Evolutionary conservation across 1,140 invertebrate species (phyloP), one percentile per base, ranked within the genome.

Genomic region (Drosophila seguyi): DNA sequence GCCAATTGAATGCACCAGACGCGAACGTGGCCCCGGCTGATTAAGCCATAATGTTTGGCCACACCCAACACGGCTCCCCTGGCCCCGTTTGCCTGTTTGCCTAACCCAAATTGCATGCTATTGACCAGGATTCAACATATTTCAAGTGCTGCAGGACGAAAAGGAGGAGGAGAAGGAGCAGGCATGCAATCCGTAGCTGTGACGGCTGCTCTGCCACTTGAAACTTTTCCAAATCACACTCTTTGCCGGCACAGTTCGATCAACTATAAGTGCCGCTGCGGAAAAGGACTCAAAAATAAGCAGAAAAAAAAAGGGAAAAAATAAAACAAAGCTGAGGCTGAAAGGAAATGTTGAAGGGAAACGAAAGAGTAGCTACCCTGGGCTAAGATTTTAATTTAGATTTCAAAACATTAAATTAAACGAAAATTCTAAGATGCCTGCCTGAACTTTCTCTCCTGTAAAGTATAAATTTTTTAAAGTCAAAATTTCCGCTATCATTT

Each of bases 41-140:
- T 87, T 88, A 87, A 83, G 84, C 84, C 75, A 81, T 87, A 88
- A 77, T 88, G 76, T 87, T 83, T 88, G 69, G 80, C 67, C 79
- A 69, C 56, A 57, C 50, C 55, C 57, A 27, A 20, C 65, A 13
- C 11, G 11, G 13, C 25, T 34, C 50, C 47, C 56, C 31, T 45
- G 66, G 48, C 38, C 59, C 41, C 63, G 71, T 69, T 80, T 50
- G 66, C 72, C 55, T 87, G 84, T 88, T 88, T 87, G 85, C 80
- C 63, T 88, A 87, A 87, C 84, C 84, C 77, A 87, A 87, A 87
- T 87, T 87, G 84, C 80, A 77, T 77, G 84, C 76, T 80, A 77
- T 83, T 87, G 84, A 88, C 84, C 84, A 78, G 61, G 79, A 80
- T 84, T 84, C 84, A 67, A 84, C 80, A 74, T 69, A 58, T 75